Evolutionary conservation across 2,113 vertebrate genomes (phyloP), one percentile per base, ranked within the genome.

Genomic region (Erpornis zantholeuca): DNA sequence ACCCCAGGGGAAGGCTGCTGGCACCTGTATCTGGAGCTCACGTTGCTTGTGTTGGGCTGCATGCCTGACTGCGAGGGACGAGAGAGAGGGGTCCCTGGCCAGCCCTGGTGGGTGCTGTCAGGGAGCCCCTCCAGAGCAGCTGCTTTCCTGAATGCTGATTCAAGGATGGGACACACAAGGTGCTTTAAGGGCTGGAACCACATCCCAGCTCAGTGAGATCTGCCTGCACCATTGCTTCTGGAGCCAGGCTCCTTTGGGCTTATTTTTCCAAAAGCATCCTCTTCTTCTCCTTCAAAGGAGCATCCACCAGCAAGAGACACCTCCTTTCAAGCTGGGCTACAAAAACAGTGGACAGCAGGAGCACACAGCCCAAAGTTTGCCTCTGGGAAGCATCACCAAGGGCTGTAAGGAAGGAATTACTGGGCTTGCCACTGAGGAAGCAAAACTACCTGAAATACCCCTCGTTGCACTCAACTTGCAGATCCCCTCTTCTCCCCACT

Each of bases 281-380:
- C 28, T 68, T 24, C 28, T 63, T 60, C 31, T 56, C 21, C 38
- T 60, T 93, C 20, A 79, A 90, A 79, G 61, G 4, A 93, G 14
- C 27, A 61, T 47, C 45, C 50, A 80, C 24, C 47, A 88, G 35
- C 63, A 77, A 54, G 23, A 57, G 24, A 59, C 8, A 7, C 47
- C 83, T 66, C 79, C 73, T 45, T 50, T 49, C 50, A 61, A 61
- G 31, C 0, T 45, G 28, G 35, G 29, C 52, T 57, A 33, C 27
- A 45, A 60, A 65, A 85, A 36, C 1, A 2, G 23, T 49, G 63
- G 20, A 15, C 10, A 6, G 31, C 10, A 82, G 45, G 47, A 87
- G 28, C 23, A 45, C 1, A 0, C 5, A 0, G 1, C 23, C 50
- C 2, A 0, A n/a, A 11, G 2, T 42, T 47, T 59, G 36, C 8